These are phyloP conservation scores for Drosophila oshimai DNA, from an alignment of 1,140 invertebrate genomes.

Conservation along the genomic window DNA sequence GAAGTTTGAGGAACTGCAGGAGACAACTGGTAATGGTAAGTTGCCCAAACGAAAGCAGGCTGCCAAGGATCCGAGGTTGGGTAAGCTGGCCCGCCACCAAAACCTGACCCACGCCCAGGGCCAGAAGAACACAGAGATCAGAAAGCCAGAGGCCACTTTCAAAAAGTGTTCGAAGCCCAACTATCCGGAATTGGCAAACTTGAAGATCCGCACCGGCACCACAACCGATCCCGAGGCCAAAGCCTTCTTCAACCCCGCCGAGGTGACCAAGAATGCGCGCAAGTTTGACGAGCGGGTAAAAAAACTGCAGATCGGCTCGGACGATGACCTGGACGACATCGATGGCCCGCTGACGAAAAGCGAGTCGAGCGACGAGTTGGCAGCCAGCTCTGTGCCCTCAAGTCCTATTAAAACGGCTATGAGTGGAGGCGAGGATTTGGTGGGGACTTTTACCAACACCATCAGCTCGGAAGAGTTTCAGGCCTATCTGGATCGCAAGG, in stretches of 20 bases:
- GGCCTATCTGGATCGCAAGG: slow-evolving; percentile 75
- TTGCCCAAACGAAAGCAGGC: slow-evolving; percentile 46
- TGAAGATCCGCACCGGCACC: slow-evolving; percentile 75
- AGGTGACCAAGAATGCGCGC: slow-evolving; percentile 79
- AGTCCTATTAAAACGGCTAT: background rate
- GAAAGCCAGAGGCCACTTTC: slow-evolving; percentile 31
- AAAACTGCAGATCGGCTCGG: slow-evolving; percentile 75
- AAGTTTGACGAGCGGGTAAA: slow-evolving; percentile 80
- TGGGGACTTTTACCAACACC: slow-evolving; percentile 75
- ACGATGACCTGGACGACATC: slow-evolving; percentile 80
- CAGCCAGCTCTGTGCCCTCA: background rate
- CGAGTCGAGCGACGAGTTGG: slow-evolving; percentile 73
- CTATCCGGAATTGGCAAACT: slow-evolving; percentile 79
- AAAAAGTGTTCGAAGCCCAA: slow-evolving; percentile 79
- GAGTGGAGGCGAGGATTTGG: background rate
- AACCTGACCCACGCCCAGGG: too few species aligned
- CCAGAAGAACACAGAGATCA: background rate
- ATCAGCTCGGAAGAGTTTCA: slow-evolving; percentile 80
- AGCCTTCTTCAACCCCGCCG: slow-evolving; percentile 65
- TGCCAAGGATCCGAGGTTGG: background rate
- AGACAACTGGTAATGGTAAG: slow-evolving; percentile 34
- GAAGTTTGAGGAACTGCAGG: slow-evolving; percentile 63
- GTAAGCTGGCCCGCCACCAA: slow-evolving; percentile 11
- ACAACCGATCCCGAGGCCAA: slow-evolving; percentile 31
- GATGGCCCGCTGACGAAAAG: slow-evolving; percentile 73